Percentiles rank a stretch among this genome's conserved stretches.
These are phyloP conservation scores for Acanthochromis polyacanthus DNA, from an alignment of 2,113 vertebrate species.

Conservation along the genomic window DNA sequence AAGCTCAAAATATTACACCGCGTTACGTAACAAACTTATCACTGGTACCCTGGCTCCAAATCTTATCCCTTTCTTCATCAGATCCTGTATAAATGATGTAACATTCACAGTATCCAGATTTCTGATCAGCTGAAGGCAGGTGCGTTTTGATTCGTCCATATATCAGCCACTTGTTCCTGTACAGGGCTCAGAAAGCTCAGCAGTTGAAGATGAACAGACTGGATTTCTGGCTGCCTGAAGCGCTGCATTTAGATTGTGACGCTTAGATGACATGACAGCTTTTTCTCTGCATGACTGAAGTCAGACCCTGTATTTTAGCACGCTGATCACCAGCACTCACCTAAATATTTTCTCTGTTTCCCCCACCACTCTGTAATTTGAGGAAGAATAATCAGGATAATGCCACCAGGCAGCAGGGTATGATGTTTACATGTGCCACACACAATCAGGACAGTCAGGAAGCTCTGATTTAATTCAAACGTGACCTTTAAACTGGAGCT, in stretches of 20 bases:
- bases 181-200: background rate
- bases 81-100: background rate
- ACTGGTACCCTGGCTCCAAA: background rate
- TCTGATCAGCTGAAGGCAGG: background rate
- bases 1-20: no score
- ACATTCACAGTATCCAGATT: background rate
- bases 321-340: background rate
- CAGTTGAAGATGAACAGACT: background rate
- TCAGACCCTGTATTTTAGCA: background rate
- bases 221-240: background rate
- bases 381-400: background rate
- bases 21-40: no score
- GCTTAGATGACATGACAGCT: background rate
- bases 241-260: background rate
- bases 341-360: background rate
- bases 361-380: background rate
- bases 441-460: background rate
- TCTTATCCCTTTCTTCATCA: constrained; percentile 4
- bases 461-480: no score
- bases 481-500: no score
- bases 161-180: background rate
- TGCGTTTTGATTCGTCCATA: background rate
- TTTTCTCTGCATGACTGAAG: background rate
- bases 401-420: background rate
- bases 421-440: background rate